These are phyloP conservation scores for Peromyscus eremicus DNA, from an alignment of 2,797 vertebrate species.

Conservation along the genomic window DNA sequence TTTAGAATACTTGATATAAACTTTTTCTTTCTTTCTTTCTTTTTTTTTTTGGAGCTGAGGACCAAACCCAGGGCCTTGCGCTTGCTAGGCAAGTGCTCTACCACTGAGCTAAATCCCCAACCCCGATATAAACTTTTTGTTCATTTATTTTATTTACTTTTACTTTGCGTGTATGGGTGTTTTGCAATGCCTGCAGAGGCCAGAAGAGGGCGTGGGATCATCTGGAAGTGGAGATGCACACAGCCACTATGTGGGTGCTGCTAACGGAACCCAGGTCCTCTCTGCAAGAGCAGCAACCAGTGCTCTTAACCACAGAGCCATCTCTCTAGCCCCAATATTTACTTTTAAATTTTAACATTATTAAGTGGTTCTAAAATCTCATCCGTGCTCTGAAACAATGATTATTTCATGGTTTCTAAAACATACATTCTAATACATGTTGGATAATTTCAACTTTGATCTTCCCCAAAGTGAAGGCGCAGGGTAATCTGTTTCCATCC, in stretches of 20 bases:
- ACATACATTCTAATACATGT: neutral
- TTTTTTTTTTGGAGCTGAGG: too few species aligned
- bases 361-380: constrained; percentile 44
- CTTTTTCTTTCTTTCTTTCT: too few species aligned
- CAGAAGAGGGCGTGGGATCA: neutral
- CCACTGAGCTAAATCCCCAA: too few species aligned
- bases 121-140: neutral
- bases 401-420: constrained; percentile 22
- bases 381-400: neutral
- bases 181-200: neutral
- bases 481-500: neutral
- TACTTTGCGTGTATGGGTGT: neutral
- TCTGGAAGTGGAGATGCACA: neutral
- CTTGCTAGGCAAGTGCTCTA: too few species aligned
- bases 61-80: too few species aligned
- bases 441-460: neutral
- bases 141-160: neutral
- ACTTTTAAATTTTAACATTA: constrained; percentile 48
- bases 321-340: neutral
- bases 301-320: too few species aligned
- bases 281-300: neutral
- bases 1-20: constrained; percentile 8
- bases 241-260: too few species aligned
- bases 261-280: neutral
- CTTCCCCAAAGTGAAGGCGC: neutral